Base-by-base conservation (phyloP, 2,113 vertebrate species). In the Terrapene triunguis region DNA sequence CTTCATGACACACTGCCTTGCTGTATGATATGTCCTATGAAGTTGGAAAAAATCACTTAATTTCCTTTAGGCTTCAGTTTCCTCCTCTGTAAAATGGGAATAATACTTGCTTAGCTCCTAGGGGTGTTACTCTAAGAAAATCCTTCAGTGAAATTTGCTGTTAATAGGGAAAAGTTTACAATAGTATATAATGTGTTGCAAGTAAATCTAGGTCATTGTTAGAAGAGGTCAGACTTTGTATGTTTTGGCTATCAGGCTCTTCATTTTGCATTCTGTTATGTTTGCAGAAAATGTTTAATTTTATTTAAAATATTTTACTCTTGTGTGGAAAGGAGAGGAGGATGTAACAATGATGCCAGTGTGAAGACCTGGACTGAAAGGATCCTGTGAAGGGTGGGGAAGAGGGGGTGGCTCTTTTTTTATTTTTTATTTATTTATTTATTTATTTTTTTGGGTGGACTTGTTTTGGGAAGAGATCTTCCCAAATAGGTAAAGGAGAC, bases 151-250 rank as follows among this genome's bases (percentile, higher is more conserved):
- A 76, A 76, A 76, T 25, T 76, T 42, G 22, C n/a, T 42, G n/a
- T 11, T 76, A 21, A n/a, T 69, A 69, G 35, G 35, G n/a, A 42
- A 44, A 42, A 72, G n/a, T 72, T 72, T 72, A 38, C 16, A 72
- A 21, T 72, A 38, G 12, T 76, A 44, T 22, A 74, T 24, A 42
- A 24, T 76, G 38, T 44, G 24, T 11, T 76, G 72, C 38, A 44
- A 4, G 38, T 42, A 55, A 85, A 90, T 47, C 32, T 19, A 59
- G 4, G 7, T 51, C 82, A 82, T 48, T 87, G 44, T 93, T 69
- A 65, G 84, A n/a, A 27, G 19, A 0, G 0, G 83, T 8, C 48
- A 25, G 1, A 14, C 13, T 12, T 53, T 72, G 53, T 38, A 11
- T 38, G 9, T 27, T 42, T 6, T 42, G 79, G 35, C 44, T 87